These are phyloP conservation scores for Discoglossus pictus DNA, from an alignment of 2,797 vertebrate genomes.

Conservation along the genomic window DNA sequence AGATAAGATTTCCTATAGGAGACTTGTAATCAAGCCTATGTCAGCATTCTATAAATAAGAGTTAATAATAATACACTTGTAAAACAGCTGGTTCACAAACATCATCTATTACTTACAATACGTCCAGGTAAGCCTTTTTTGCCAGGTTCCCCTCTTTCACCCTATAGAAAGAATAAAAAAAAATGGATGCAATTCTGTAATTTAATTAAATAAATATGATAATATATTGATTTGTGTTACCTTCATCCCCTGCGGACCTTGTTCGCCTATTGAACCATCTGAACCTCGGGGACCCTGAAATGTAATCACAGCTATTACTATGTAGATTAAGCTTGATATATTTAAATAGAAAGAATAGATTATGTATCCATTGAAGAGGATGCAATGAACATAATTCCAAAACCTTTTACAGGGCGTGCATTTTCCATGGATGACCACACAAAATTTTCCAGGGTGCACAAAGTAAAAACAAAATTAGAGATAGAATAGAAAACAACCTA, in stretches of 20 bases:
- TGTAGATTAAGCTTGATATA: background rate
- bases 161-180: conserved; percentile 72
- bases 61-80: too few relatives aligned
- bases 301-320: background rate
- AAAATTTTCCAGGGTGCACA: too few relatives aligned
- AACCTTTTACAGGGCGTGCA: too few relatives aligned
- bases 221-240: conserved; percentile 65
- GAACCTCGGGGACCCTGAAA: conserved; percentile 85
- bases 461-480: too few relatives aligned
- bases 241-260: conserved; percentile 83
- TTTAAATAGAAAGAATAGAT: background rate
- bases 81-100: too few relatives aligned
- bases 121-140: conserved; percentile 82
- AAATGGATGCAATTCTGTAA: conserved; percentile 35
- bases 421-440: too few relatives aligned
- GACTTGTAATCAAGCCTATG: too few relatives aligned
- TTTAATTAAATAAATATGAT: background rate
- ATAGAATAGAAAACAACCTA: too few relatives aligned
- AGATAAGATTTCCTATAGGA: too few relatives aligned
- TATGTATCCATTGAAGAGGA: too few relatives aligned
- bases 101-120: conserved; percentile 74
- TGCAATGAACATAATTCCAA: too few relatives aligned
- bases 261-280: conserved; percentile 85
- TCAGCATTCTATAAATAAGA: too few relatives aligned
- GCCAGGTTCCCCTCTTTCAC: conserved; percentile 83